Base-by-base conservation (phyloP, 2,113 vertebrate species). In the Ctenomys sociabilis region DNA sequence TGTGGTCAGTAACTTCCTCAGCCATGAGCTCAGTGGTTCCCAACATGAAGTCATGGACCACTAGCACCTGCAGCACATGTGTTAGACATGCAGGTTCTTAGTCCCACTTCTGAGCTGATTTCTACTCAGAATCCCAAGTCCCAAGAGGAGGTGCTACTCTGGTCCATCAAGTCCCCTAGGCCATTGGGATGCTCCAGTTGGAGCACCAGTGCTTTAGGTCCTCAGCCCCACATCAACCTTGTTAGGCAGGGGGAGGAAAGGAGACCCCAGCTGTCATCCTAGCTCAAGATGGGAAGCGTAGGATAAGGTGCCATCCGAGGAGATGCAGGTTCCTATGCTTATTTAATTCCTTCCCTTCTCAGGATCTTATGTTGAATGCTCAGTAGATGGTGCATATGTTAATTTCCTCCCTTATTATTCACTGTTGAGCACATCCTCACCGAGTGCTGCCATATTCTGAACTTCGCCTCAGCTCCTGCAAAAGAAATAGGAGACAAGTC, bases 1-100 rank as follows among this genome's bases (percentile, higher is more conserved):
- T 5, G 1, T 0, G 9, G 11, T 9, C 37, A 13, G 1, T 8
- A n/a, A 1, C 26, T 35, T 83, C 43, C 6, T 28, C 11, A 19
- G 32, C 32, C 37, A 2, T 10, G 63, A 66, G 32, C 57, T 73
- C 57, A 52, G 32, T 37, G 43, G 24, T 64, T 19, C 68, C 75
- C 32, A 52, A 26, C 30, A 59, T 4, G 3, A 32, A 32, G 43
- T 37, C 17, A 30, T 19, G 40, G 12, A 73, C 52, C 68, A 63
- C 8, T 57, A 85, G 35, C 26, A 32, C 75, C 70, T 10, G 16
- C 68, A 43, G 68, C 40, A 30, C 22, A 14, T 8, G 26, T 35
- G 68, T 28, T n/a, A 92, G 5, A 73, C 61, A 28, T 84, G 43
- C 22, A 66, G 26, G 35, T 90, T 30, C 59, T 12, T 5, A 7